Base-by-base conservation (phyloP, 1,140 invertebrate species). In the Globodera rostochiensis region DNA sequence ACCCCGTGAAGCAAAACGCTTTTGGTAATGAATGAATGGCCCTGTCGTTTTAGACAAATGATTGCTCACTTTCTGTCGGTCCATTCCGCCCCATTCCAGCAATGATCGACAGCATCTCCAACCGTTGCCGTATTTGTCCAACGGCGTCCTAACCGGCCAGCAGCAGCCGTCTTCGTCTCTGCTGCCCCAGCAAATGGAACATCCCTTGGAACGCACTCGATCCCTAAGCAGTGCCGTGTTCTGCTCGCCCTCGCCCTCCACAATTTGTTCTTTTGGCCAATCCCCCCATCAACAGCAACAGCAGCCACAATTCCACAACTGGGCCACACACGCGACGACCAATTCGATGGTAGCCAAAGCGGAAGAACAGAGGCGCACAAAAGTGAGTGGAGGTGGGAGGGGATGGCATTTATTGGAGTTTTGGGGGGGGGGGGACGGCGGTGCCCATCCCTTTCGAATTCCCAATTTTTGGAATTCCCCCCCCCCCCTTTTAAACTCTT, bases 161-260 rank as follows among this genome's bases (percentile, higher is more conserved):
- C 69, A 71, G 36, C 69, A 71, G 8, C 69, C 21, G 69, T 47
- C 69, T 1, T 71, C 25, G 6, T 21, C 9, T 21, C 3, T 9
- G 9, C 67, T 21, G n/a, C 25, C n/a, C 9, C 25, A 9, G 4
- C 69, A 71, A 13, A 36, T 45, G 69, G 69, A 71, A 3, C 53
- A 66, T 45, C 57, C 60, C 46, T 25, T 77, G 69, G 64, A 77
- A n/a, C 53, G 53, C 45, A 77, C 70, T 25, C 77, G 77, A 1
- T 78, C 77, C 19, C 64, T 69, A 19, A 69, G 64, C 66, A 78
- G 50, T 6, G 77, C 77, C 70, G 21, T 78, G n/a, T 78, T 78
- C 25, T 71, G 77, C 25, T n/a, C 70, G 19, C 60, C 77, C 4
- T 78, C 77, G 13, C 46, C 77, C 25, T 70, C 77, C 9, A n/a